A percentile compares a stretch with the other conserved stretches of the same genome.
phyloP scores from a whole-genome alignment of 2,113 vertebrate species.

The Craseonycteris thonglongyai region DNA sequence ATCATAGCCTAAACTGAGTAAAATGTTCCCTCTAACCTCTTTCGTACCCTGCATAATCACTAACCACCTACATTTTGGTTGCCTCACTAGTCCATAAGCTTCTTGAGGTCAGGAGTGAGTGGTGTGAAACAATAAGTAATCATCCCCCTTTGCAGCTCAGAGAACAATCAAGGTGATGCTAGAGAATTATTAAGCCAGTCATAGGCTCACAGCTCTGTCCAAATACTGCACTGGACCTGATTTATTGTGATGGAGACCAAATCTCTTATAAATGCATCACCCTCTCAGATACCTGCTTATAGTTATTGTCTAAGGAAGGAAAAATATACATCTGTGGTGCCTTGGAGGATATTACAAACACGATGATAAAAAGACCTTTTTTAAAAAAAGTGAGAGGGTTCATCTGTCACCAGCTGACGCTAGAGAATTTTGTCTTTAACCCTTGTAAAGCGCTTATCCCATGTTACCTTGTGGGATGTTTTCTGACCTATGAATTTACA shows the following conservation, averaged over 20 bases:
- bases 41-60: background rate
- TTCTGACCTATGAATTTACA: background rate
- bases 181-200: background rate
- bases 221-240: background rate
- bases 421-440: background rate
- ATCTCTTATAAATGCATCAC: background rate
- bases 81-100: background rate
- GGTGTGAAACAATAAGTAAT: background rate
- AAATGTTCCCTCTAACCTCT: rapidly evolving
- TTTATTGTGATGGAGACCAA: constrained; percentile 6
- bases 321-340: background rate
- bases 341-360: background rate
- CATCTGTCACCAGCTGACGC: background rate
- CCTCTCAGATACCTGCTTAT: background rate
- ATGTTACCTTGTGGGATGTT: background rate
- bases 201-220: background rate
- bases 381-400: background rate
- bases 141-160: background rate
- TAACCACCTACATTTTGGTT: background rate
- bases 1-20: background rate
- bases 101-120: background rate
- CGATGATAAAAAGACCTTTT: background rate
- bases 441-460: background rate
- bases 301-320: background rate
- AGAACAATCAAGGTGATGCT: background rate